Conservation (phyloP, 2,113 vertebrate species). For the Strix aluco region DNA sequence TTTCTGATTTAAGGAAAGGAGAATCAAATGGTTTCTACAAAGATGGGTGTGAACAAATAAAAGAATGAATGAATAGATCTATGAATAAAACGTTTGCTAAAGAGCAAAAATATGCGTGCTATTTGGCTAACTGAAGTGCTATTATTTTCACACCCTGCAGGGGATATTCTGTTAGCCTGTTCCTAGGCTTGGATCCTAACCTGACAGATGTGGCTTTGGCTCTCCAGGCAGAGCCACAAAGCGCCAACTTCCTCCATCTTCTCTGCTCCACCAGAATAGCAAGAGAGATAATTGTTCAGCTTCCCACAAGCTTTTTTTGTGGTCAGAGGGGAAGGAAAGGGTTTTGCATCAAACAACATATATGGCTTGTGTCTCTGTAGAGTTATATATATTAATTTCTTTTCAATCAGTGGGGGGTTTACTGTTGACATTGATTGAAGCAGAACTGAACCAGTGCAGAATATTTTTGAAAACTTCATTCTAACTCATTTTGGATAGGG, state of each 20-base stretch:
- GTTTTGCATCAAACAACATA: not conserved
- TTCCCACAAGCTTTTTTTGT: conserved; percentile 19
- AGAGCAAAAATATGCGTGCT: conserved; percentile 40
- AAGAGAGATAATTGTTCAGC: not conserved
- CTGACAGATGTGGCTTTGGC: conserved; percentile 49
- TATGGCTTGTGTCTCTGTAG: not conserved
- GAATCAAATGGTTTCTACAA: conserved; percentile 4
- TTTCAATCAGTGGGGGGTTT: not conserved
- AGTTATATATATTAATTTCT: not conserved
- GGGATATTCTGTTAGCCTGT: conserved; percentile 15
- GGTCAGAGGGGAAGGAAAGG: conserved; percentile 17
- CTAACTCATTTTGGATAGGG: not conserved
- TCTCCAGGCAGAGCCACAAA: not conserved
- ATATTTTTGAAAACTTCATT: not conserved
- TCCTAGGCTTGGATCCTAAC: conserved; percentile 25
- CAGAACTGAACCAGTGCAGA: not conserved
- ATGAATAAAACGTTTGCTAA: conserved; percentile 50
- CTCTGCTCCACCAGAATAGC: not conserved
- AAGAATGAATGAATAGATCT: conserved; percentile 56
- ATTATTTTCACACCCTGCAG: conserved; percentile 53
- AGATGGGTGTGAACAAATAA: conserved; percentile 28
- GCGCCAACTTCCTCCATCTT: not conserved
- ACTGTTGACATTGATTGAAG: not conserved
- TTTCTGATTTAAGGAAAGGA: conserved; percentile 1
- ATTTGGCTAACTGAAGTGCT: conserved; percentile 45